Conservation (phyloP, 2,888 invertebrate genomes). For the Hoplodrina ambigua region DNA sequence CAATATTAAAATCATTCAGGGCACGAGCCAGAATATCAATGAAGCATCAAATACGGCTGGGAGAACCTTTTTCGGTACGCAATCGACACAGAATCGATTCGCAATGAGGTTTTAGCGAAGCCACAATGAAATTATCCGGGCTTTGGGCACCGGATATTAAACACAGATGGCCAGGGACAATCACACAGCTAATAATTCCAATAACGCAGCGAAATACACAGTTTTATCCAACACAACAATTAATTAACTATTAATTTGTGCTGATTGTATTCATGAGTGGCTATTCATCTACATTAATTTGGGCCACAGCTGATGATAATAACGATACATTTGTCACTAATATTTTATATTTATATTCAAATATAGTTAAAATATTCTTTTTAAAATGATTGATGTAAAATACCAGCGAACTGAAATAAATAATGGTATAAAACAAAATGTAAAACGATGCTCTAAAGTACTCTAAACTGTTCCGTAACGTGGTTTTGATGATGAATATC, state of each 20-base stretch:
- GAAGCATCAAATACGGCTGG: slow-evolving; percentile 63
- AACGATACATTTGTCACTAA: neutral
- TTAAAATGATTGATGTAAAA: neutral
- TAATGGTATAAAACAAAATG: neutral
- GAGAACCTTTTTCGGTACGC: slow-evolving; percentile 63
- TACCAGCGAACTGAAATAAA: neutral
- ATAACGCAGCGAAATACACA: slow-evolving; percentile 47
- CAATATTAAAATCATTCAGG: slow-evolving; percentile 65
- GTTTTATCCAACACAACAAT: slow-evolving; percentile 34
- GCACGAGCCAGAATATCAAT: slow-evolving; percentile 70
- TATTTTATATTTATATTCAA: slow-evolving; percentile 6
- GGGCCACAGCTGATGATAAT: neutral
- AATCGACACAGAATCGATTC: slow-evolving; percentile 68
- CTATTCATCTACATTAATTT: slow-evolving; percentile 19
- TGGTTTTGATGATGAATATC: slow-evolving; percentile 27
- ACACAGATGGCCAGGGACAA: slow-evolving; percentile 68
- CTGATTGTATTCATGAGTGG: slow-evolving; percentile 15
- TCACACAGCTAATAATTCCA: slow-evolving; percentile 62
- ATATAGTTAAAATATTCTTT: slow-evolving; percentile 1
- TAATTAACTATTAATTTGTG: slow-evolving; percentile 35
- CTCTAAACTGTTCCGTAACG: neutral
- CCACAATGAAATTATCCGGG: slow-evolving; percentile 70
- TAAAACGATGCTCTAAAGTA: slow-evolving; percentile 6
- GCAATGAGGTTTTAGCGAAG: slow-evolving; percentile 65
- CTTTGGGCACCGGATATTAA: slow-evolving; percentile 70